These are phyloP conservation scores for Chromis chromis DNA, from an alignment of 2,797 vertebrate genomes.

Conservation along the genomic window DNA sequence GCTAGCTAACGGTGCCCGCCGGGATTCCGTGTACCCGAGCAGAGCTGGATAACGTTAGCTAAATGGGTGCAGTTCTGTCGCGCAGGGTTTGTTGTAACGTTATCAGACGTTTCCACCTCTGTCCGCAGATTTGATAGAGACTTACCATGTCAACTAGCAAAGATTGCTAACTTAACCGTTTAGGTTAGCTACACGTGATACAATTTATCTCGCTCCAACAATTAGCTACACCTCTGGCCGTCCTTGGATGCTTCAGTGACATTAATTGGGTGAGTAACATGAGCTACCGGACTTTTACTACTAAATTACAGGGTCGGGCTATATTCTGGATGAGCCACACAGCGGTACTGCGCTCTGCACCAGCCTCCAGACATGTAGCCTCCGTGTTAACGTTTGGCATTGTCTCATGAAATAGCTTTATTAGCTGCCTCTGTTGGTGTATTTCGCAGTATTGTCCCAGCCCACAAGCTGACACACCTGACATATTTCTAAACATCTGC, in stretches of 20 bases:
- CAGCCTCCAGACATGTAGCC: conserved; percentile 3
- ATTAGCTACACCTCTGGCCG: conserved; percentile 46
- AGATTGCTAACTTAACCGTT: conserved; percentile 68
- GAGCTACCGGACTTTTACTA: conserved; percentile 33
- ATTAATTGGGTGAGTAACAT: conserved; percentile 73
- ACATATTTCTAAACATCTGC: conserved; percentile 7
- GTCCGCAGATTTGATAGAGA: conserved; percentile 48
- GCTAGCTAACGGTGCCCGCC: conserved; percentile 61
- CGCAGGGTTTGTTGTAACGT: conserved; percentile 35
- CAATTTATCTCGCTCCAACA: conserved; percentile 49
- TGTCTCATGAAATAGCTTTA: not conserved
- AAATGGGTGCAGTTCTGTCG: conserved; percentile 61
- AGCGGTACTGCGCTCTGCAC: conserved; percentile 30
- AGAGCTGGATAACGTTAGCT: conserved; percentile 51
- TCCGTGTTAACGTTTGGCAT: conserved; percentile 7
- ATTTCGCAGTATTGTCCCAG: not conserved
- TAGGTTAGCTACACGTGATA: conserved; percentile 74
- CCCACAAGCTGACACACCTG: not conserved
- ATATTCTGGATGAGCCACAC: conserved; percentile 37
- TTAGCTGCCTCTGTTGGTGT: not conserved
- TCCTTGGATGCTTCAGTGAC: conserved; percentile 77
- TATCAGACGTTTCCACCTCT: conserved; percentile 35
- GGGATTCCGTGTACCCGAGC: conserved; percentile 41
- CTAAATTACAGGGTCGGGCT: conserved; percentile 51
- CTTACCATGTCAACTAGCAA: conserved; percentile 55